These are phyloP conservation scores for Pissodes strobi DNA, from an alignment of 1,140 invertebrate species.

Conservation along the genomic window DNA sequence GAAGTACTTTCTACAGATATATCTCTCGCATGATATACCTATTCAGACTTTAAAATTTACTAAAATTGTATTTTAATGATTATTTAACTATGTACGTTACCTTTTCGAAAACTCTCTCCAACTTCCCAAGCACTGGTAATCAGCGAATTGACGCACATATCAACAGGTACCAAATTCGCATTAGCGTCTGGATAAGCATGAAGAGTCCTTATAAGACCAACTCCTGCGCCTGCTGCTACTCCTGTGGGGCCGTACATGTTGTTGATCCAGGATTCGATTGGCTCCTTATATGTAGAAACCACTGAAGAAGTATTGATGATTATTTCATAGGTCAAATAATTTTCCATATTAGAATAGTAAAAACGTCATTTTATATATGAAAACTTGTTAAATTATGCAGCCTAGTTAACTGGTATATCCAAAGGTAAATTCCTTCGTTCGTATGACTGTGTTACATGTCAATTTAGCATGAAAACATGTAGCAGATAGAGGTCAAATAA, in stretches of 20 bases:
- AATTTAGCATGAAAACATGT: too few relatives aligned
- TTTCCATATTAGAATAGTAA: too few relatives aligned
- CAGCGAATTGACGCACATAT: conserved; percentile 82
- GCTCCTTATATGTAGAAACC: conserved; percentile 80
- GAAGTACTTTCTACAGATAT: too few relatives aligned
- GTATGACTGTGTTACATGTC: too few relatives aligned
- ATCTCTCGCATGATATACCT: too few relatives aligned
- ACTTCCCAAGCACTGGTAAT: conserved; percentile 62
- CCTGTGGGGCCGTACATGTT: conserved; percentile 91
- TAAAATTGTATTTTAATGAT: too few relatives aligned
- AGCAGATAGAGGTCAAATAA: too few relatives aligned
- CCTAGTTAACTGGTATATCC: too few relatives aligned
- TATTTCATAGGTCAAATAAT: not conserved
- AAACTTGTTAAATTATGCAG: too few relatives aligned
- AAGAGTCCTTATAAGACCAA: conserved; percentile 74
- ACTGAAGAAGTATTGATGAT: conserved; percentile 61
- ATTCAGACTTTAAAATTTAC: too few relatives aligned
- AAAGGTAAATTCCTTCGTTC: too few relatives aligned
- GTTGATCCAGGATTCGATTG: conserved; percentile 81
- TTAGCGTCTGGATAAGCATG: conserved; percentile 65
- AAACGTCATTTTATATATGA: not conserved
- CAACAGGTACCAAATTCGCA: conserved; percentile 87
- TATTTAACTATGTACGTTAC: too few relatives aligned
- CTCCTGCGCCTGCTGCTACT: conserved; percentile 55
- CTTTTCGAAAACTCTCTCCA: conserved; percentile 25